Percentiles rank a stretch among this genome's conserved stretches.
Conservation (phyloP, 2,113 vertebrate genomes). For the Chitala chitala region DNA sequence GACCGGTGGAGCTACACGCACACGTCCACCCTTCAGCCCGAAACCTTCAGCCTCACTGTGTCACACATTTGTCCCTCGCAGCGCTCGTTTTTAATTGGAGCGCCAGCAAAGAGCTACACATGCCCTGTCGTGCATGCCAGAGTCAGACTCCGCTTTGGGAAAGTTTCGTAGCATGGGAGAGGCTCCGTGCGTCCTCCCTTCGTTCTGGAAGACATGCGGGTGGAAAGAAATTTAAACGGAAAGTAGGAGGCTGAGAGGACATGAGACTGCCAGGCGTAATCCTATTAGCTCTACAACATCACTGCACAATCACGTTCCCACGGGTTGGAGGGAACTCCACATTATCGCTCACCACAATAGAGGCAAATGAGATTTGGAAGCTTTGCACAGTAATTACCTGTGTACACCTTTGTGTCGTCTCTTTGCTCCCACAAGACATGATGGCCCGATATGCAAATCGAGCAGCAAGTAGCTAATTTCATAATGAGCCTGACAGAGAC, state of each 20-base stretch:
- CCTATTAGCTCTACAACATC: conserved; percentile 37
- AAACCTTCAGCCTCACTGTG: background rate
- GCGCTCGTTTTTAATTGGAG: background rate
- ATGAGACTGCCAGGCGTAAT: conserved; percentile 31
- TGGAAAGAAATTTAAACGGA: background rate
- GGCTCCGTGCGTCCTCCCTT: background rate
- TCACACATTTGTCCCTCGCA: background rate
- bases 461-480: conserved; percentile 21
- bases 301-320: conserved; percentile 26
- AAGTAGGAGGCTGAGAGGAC: conserved; percentile 22
- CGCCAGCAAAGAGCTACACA: background rate
- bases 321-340: conserved; percentile 21
- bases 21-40: background rate
- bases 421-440: conserved; percentile 12
- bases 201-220: background rate
- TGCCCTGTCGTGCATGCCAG: background rate
- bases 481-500: conserved; percentile 13
- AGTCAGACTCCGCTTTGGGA: background rate
- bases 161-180: background rate
- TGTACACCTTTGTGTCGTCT: conserved; percentile 27
- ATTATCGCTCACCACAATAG: conserved; percentile 23
- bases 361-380: conserved; percentile 33
- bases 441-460: conserved; percentile 25
- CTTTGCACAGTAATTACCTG: conserved; percentile 40
- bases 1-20: background rate